Base-by-base conservation (phyloP, 2,888 invertebrate genomes). In the Amphipyra tragopoginis region DNA sequence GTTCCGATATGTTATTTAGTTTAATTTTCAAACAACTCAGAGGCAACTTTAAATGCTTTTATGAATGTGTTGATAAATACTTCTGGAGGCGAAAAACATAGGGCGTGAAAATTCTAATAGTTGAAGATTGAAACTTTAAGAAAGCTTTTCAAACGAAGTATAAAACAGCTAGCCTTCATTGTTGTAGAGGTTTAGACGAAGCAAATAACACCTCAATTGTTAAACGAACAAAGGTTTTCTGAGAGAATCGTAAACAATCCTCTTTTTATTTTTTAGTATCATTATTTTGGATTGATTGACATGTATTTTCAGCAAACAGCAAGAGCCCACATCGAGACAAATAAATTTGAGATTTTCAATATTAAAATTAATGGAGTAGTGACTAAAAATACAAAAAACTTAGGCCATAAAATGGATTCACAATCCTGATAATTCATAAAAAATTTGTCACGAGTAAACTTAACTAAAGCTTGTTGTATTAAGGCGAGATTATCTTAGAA, bases 401-500 rank as follows among this genome's bases (percentile, higher is more conserved):
- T 34, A 39, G 15, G 13, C 38, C 33, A 21, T 50, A 21, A 26
- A 15, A 15, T 11, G 40, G 56, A 65, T 40, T 38, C 15, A 8
- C n/a, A 9, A 11, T 33, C 6, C 4, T n/a, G n/a, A 0, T 9
- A 9, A 50, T 34, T 8, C 11, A 43, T 39, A 62, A 53, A 60
- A 40, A 33, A 14, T 9, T 29, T 40, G 49, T 49, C 11, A 15
- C 10, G 33, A 34, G 15, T 34, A 33, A 40, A 65, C 29, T 40
- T 52, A 49, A 52, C 10, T 39, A 34, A 38, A 49, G 29, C 39
- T 48, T 14, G 0, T 39, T 65, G 52, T 43, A 39, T 44, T 36
- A 53, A 15, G 49, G 13, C 29, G 36, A 47, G 55, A 63, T 55
- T 67, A 42, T 55, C 15, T 43, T 10, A 10, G 42, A 55, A 66